These are phyloP conservation scores for Notospermus geniculatus DNA, from an alignment of 1,140 invertebrate species.

Conservation along the genomic window DNA sequence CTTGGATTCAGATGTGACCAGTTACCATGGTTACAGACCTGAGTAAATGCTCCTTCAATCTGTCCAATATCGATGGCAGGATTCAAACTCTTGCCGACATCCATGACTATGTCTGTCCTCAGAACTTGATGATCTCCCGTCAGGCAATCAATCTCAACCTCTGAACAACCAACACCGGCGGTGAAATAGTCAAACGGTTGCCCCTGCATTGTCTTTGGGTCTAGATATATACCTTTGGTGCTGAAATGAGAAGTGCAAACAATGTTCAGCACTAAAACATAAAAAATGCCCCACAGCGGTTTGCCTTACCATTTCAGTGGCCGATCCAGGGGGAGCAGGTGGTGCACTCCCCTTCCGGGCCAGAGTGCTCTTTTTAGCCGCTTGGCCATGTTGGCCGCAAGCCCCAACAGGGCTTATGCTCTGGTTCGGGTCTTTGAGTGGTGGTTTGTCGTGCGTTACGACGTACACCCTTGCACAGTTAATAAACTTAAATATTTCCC, in stretches of 20 bases:
- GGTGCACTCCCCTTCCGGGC: too few relatives aligned
- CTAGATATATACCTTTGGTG: background rate
- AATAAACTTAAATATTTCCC: too few relatives aligned
- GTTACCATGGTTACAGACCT: constrained; percentile 57
- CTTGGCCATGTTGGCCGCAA: too few relatives aligned
- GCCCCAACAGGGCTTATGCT: too few relatives aligned
- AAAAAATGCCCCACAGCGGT: too few relatives aligned
- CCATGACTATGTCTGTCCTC: constrained; percentile 89
- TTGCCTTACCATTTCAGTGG: too few relatives aligned
- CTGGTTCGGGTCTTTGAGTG: too few relatives aligned
- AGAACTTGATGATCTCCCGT: constrained; percentile 67
- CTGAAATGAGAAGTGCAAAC: constrained; percentile 1
- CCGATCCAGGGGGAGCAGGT: too few relatives aligned
- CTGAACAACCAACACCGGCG: constrained; percentile 48
- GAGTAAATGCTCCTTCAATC: constrained; percentile 87
- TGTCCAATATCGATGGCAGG: constrained; percentile 93
- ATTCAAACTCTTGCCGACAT: constrained; percentile 85
- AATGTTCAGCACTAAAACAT: constrained; percentile 9
- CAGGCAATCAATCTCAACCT: constrained; percentile 60
- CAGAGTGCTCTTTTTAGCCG: too few relatives aligned
- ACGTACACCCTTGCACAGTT: too few relatives aligned
- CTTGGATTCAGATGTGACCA: too few relatives aligned
- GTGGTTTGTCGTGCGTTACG: too few relatives aligned
- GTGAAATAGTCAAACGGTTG: constrained; percentile 15
- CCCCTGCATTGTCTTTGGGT: constrained; percentile 1